phyloP scores from a whole-genome alignment of 2,113 vertebrate species.

The Cricetomys ansorgei region DNA sequence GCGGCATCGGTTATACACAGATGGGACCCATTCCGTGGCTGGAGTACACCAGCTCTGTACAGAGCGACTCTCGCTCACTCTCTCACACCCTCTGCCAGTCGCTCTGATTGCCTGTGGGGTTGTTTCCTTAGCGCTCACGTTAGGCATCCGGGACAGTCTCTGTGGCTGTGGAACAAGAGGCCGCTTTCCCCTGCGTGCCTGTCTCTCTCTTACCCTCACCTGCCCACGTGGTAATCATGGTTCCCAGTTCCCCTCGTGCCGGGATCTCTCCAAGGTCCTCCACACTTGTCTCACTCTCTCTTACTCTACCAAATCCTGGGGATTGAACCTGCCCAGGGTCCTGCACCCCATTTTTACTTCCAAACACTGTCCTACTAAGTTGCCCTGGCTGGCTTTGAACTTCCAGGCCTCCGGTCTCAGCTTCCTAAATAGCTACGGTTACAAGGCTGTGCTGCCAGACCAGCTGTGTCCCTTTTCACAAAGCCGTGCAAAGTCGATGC shows the following conservation, averaged over 20 bases:
- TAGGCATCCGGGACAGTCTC: background rate
- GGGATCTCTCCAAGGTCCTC: conserved; percentile 62
- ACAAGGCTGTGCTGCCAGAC: background rate
- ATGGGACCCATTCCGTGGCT: background rate
- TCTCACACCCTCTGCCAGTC: background rate
- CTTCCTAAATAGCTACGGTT: background rate
- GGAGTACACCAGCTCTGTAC: rapidly evolving
- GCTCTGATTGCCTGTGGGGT: background rate
- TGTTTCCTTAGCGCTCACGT: background rate
- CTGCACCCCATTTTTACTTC: background rate
- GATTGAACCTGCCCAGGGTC: background rate
- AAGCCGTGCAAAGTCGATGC: background rate
- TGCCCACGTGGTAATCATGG: background rate
- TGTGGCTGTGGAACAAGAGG: background rate
- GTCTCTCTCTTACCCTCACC: background rate
- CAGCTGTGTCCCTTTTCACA: background rate
- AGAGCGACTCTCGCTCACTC: background rate
- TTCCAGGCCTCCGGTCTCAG: background rate
- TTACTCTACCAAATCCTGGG: background rate
- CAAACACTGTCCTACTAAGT: background rate
- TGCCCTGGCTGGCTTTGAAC: background rate
- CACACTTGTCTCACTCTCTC: background rate
- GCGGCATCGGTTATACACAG: background rate
- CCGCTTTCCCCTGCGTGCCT: background rate
- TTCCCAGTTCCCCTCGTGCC: too few species aligned